Percentiles rank a stretch among this genome's conserved stretches.
phyloP scores from a whole-genome alignment of 2,797 vertebrate species.

The Tragelaphus eurycerus region DNA sequence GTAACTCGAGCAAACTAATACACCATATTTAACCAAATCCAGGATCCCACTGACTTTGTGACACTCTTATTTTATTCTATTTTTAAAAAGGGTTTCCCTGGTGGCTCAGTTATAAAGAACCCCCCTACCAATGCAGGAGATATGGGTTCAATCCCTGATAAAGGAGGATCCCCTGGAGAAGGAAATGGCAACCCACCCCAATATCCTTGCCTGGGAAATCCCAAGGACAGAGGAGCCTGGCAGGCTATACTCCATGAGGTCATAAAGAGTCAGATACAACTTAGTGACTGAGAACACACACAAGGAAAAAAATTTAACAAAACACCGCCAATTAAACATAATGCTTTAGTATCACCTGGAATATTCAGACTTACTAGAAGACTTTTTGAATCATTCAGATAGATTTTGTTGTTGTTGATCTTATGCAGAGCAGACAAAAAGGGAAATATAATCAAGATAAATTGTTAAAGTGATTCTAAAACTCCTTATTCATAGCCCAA shows the following conservation, averaged over 20 bases:
- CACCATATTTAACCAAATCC: not conserved
- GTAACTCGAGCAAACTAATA: not conserved
- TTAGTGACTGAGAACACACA: not conserved
- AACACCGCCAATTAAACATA: not conserved
- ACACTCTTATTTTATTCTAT: not conserved
- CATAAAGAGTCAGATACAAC: not conserved
- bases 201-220: not conserved
- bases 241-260: not conserved
- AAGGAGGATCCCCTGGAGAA: not conserved
- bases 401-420: not conserved
- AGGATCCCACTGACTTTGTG: not conserved
- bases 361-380: not conserved
- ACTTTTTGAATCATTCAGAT: not conserved
- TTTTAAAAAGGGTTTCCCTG: not conserved
- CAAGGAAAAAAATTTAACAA: not conserved
- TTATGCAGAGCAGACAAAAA: not conserved
- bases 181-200: not conserved
- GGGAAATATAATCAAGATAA: not conserved
- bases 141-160: not conserved
- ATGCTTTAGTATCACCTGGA: not conserved
- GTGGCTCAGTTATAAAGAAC: not conserved
- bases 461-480: not conserved
- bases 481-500: not conserved
- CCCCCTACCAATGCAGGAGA: not conserved
- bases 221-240: not conserved